Evolutionary conservation across 2,797 vertebrate species (phyloP), one percentile per base, ranked within the genome.

Genomic region (Poeciliopsis turneri): DNA sequence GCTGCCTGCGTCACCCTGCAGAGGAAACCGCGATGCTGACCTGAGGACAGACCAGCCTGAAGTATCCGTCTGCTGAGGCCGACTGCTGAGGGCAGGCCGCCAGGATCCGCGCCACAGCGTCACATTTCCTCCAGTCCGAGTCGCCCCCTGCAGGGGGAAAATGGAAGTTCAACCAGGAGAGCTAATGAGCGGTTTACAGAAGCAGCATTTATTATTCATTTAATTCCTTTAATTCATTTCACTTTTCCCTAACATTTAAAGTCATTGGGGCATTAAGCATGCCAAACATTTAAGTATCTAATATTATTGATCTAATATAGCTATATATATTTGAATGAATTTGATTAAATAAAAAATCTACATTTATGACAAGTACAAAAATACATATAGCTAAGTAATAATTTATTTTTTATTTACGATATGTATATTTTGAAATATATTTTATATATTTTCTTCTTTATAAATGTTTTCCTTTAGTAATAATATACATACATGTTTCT

Each of bases 111-210:
- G 98, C 98, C 30, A 98, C 94, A 7, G 86, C 46, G 2, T 98
- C 97, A 11, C 97, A 99, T 80, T 96, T 98, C 84, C 89, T 97
- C 98, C 98, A 99, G 93, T 99, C 97, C 18, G 96, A 94, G 69
- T 96, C 96, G 6, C 94, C 96, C 20, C 96, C 98, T 94, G 87
- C 84, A 45, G 89, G 88, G 64, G 88, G 73, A 30, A 86, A 76
- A 36, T 28, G 16, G 49, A 4, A 1, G 0, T 72, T 72, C 70
- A 75, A 23, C n/a, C 28, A 5, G 13, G 15, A 49, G 12, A 55
- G 28, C 73, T 20, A 15, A 23, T 33, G 23, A 25, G 51, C 23
- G 9, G 23, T n/a, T 55, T 55, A 25, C 23, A 25, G 51, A 55
- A 11, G 51, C 51, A 55, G 53, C 53, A 55, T 25, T 55, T 11